Percentiles rank a stretch among this genome's conserved stretches.
These are phyloP conservation scores for Todus mexicanus DNA, from an alignment of 2,797 vertebrate genomes.

Conservation along the genomic window DNA sequence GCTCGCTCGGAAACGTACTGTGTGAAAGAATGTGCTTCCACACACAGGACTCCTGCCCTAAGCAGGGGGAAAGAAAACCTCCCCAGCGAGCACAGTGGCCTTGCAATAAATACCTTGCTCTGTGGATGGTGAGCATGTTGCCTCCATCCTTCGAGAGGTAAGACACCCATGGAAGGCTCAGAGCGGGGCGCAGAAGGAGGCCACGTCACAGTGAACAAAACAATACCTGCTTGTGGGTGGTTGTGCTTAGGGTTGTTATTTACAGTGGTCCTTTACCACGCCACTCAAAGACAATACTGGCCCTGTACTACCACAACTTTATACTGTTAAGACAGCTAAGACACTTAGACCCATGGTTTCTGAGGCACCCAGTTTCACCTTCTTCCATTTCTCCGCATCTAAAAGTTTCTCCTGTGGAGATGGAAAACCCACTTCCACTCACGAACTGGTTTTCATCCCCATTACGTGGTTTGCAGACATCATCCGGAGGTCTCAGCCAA, in stretches of 20 bases:
- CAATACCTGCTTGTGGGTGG: accelerated
- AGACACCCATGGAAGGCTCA: accelerated
- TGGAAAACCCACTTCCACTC: neutral
- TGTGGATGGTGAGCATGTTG: accelerated
- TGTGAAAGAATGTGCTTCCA: neutral
- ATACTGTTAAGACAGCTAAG: accelerated
- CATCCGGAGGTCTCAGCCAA: neutral
- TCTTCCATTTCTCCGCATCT: neutral
- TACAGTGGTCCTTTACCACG: neutral
- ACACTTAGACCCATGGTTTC: accelerated
- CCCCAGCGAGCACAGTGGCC: neutral
- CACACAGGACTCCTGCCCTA: neutral
- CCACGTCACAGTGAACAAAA: accelerated
- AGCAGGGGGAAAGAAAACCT: neutral
- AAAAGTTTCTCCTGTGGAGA: neutral
- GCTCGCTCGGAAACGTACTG: neutral
- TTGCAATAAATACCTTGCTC: accelerated
- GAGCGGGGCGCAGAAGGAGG: neutral
- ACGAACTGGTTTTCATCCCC: neutral
- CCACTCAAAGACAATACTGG: no score
- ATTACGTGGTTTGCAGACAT: neutral
- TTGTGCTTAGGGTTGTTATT: no score
- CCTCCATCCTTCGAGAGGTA: neutral
- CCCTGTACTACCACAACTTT: accelerated
- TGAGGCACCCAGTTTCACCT: neutral